Evolutionary conservation across 2,797 vertebrate species (phyloP), one percentile per base, ranked within the genome.

Genomic region (Lacerta viridis): DNA sequence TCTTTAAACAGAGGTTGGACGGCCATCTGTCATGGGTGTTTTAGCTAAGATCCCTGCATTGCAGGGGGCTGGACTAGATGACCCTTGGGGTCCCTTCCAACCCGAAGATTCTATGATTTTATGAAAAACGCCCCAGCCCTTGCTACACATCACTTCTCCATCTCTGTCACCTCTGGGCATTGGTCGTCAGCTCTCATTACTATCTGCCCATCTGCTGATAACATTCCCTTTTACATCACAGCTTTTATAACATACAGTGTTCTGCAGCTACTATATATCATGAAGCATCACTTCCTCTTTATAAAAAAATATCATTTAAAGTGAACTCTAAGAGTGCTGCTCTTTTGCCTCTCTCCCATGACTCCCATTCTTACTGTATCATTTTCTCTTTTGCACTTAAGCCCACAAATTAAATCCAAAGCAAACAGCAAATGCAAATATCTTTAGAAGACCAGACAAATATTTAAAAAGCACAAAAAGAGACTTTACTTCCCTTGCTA

Each of bases 351-450:
- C 15, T 72, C 46, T 68, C 68, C 72, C 90, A 93, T 87, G 94
- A 93, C 90, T 88, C 93, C 89, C 95, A 94, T 96, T 96, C 94
- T 92, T 95, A 95, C 95, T 93, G 95, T 96, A 94, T 97, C 96
- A 95, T 96, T 94, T 92, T 95, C 93, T 81, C 93, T 93, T 96
- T 96, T 95, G 93, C 95, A 93, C 93, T 92, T 93, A 95, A 93
- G 96, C 96, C 96, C 95, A 94, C 97, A 97, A 97, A 97, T 97
- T 91, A 95, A 96, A 93, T 93, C 96, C 95, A 97, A 94, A 96
- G 97, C 95, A 98, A 98, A 98, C 95, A 98, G 91, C 97, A 96
- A 97, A 97, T 93, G 96, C 97, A 98, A 98, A 98, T 96, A 98
- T 86, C 91, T 95, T 95, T 95, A 96, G 97, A 98, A 98, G 97